phyloP scores from a whole-genome alignment of 2,888 invertebrate species.

The Tupiocoris notatus region DNA sequence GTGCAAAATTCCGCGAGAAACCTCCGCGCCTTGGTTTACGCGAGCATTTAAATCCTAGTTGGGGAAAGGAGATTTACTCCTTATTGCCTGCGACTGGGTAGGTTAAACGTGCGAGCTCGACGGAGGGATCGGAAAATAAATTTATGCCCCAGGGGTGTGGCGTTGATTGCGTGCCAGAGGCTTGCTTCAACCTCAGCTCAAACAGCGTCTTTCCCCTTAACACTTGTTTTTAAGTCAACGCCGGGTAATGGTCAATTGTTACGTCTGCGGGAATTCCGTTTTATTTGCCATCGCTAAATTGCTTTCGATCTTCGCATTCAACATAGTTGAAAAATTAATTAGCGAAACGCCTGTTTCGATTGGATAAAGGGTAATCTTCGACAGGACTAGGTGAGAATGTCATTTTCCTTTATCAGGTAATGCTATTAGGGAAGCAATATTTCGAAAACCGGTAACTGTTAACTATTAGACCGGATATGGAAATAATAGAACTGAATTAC shows the following conservation, averaged over 20 bases:
- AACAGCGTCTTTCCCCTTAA: no score
- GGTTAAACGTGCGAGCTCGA: not conserved
- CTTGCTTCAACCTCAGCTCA: not conserved
- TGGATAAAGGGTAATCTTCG: no score
- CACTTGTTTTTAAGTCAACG: not conserved
- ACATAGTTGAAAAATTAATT: no score
- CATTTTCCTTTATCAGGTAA: no score
- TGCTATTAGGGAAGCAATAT: no score
- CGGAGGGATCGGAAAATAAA: not conserved
- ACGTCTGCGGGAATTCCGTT: not conserved
- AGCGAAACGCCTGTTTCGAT: no score
- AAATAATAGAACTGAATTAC: no score
- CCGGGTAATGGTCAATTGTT: not conserved
- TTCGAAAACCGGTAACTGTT: no score
- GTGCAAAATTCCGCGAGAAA: not conserved
- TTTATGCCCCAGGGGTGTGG: not conserved
- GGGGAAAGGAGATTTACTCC: slow-evolving; percentile 12
- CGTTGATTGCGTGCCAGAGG: not conserved
- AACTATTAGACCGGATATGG: no score
- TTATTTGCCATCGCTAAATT: no score
- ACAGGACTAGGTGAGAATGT: no score
- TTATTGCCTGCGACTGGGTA: slow-evolving; percentile 9
- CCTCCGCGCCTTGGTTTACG: not conserved
- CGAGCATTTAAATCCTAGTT: slow-evolving; percentile 14
- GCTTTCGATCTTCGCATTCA: no score